Evolutionary conservation across 2,888 invertebrate genomes (phyloP), one percentile per base, ranked within the genome.

Genomic region (Cantharis lateralis): DNA sequence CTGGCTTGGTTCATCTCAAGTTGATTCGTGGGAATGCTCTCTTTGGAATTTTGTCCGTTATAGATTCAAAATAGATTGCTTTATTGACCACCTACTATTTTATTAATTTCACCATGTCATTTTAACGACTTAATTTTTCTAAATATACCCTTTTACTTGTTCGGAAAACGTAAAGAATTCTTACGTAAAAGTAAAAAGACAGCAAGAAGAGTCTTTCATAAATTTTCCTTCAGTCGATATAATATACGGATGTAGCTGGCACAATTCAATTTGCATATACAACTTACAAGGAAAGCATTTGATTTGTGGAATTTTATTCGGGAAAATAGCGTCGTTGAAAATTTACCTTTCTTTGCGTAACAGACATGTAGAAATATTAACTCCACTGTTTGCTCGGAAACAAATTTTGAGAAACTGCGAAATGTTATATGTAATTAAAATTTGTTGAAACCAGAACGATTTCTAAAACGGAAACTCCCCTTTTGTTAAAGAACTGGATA

Each of bases 1-100:
- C 70, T 70, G 63, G 74, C 64, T 63, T 74, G 28, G 66, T 72
- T 32, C 76, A 72, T 69, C 72, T 28, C 26, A 15, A 26, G 76
- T 66, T 69, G 76, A 72, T 76, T 66, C 76, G 76, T 76, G 76
- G 76, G 76, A 76, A 76, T 68, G 69, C 63, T 71, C 76, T 62
- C 64, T 32, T 66, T 64, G 74, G 74, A 74, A 74, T 74, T 74
- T 69, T 48, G 62, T 74, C 48, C 32, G 74, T 69, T 69, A 64
- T 20, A 64, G 32, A 64, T 74, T 24, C 63, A 70, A 61, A 69
- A 70, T 63, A 18, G 32, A 64, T 69, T 18, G 26, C 20, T 26
- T 69, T 16, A 32, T 69, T 26, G 26, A 48, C 63, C 16, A 63
- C 24, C 24, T 66, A 20, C n/a, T 66, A 16, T 16, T 66, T 63